Evolutionary conservation across 2,113 vertebrate species (phyloP).

Genomic region (Ceyx cyanopectus): DNA sequence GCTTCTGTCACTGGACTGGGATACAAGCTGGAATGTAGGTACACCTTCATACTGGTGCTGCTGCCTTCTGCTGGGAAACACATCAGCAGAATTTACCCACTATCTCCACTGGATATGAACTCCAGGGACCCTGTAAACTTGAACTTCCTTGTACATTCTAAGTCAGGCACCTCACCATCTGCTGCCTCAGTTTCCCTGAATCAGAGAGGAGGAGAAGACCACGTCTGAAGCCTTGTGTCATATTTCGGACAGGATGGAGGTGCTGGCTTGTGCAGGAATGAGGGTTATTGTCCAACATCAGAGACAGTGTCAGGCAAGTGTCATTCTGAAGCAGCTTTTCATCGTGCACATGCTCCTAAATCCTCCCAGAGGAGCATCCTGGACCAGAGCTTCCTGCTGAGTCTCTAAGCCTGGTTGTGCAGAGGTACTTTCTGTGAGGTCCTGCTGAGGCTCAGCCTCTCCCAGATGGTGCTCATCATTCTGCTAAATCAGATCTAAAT

Average conservation of each 20-base stretch:
- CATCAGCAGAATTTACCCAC: neutral
- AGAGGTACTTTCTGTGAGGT: neutral
- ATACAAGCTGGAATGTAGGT: neutral
- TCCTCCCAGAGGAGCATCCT: neutral
- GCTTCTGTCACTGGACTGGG: neutral
- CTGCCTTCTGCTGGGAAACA: neutral
- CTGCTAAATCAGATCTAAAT: neutral
- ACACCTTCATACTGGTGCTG: neutral
- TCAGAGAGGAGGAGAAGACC: neutral
- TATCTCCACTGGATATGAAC: neutral
- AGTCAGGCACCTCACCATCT: neutral
- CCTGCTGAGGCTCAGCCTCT: neutral
- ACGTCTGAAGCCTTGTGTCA: neutral
- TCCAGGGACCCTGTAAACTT: neutral
- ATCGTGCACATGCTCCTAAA: neutral
- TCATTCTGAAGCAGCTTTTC: neutral
- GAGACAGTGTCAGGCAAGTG: neutral
- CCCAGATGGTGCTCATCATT: neutral
- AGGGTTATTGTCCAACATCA: neutral
- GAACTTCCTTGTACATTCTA: neutral
- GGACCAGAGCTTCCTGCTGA: neutral
- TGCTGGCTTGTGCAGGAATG: neutral
- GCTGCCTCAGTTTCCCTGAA: neutral
- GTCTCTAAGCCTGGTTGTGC: neutral
- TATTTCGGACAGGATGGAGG: neutral